These are phyloP conservation scores for Danio albolineatus DNA, from an alignment of 2,797 vertebrate genomes.

Conservation along the genomic window DNA sequence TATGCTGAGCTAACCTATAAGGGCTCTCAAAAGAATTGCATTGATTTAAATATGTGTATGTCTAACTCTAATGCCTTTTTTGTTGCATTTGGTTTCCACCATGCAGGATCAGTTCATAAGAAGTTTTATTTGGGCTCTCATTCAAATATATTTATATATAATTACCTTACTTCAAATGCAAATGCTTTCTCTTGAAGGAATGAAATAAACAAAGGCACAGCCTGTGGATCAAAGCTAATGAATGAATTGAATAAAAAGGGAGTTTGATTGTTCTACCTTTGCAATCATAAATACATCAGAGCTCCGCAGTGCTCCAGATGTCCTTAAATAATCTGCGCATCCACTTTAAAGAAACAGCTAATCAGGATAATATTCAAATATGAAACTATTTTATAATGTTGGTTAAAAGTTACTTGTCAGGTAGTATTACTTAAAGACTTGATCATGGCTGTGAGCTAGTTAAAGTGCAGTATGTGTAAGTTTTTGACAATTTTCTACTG, in stretches of 20 bases:
- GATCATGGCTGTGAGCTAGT: neutral
- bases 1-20: too few species aligned
- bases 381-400: neutral
- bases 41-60: too few species aligned
- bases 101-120: neutral
- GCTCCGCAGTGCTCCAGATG: neutral
- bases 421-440: neutral
- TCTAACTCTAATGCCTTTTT: too few species aligned
- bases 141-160: too few species aligned
- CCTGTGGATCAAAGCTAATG: slow-evolving; percentile 37
- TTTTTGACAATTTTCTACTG: neutral
- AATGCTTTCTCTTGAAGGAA: neutral
- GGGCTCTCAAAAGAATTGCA: too few species aligned
- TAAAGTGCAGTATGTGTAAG: neutral
- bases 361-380: neutral
- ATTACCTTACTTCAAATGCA: neutral
- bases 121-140: neutral
- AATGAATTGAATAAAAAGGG: neutral
- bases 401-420: neutral
- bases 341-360: neutral
- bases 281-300: neutral
- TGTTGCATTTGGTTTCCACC: neutral
- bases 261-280: neutral
- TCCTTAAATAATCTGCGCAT: neutral
- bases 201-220: slow-evolving; percentile 28